Percentiles rank a stretch among this genome's conserved stretches.
These are phyloP conservation scores for Agonum fuliginosum DNA, from an alignment of 2,888 invertebrate species.

Conservation along the genomic window DNA sequence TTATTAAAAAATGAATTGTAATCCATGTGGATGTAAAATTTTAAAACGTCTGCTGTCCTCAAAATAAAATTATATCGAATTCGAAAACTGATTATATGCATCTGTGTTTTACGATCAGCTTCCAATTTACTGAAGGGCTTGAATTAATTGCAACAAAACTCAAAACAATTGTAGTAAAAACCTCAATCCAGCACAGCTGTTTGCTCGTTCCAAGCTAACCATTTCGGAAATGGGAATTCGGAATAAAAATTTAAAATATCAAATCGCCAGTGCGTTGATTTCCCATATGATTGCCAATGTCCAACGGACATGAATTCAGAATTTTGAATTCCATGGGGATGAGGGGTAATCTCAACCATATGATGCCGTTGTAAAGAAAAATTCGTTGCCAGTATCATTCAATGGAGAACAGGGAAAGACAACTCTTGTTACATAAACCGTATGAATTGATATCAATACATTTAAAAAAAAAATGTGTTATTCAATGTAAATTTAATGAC, in stretches of 20 bases:
- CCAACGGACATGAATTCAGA: no score
- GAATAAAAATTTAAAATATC: not conserved
- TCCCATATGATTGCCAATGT: slow-evolving; percentile 2
- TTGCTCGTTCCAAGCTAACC: not conserved
- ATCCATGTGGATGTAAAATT: no score
- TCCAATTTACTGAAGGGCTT: not conserved
- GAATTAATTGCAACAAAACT: not conserved
- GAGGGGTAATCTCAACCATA: not conserved
- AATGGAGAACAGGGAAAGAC: no score
- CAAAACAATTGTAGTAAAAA: not conserved
- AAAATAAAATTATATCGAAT: not conserved
- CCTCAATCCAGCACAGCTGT: not conserved
- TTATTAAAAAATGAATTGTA: no score
- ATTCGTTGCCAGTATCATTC: no score
- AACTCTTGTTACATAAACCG: no score
- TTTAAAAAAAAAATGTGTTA: no score
- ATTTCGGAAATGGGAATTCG: not conserved
- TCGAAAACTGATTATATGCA: not conserved
- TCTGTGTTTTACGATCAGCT: not conserved
- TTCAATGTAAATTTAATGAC: no score
- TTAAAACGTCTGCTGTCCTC: no score
- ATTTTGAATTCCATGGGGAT: not conserved
- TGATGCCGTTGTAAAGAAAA: not conserved
- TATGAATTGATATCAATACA: no score
- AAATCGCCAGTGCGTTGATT: not conserved